Conservation (phyloP, 2,113 vertebrate genomes). For the Phyllostomus discolor region DNA sequence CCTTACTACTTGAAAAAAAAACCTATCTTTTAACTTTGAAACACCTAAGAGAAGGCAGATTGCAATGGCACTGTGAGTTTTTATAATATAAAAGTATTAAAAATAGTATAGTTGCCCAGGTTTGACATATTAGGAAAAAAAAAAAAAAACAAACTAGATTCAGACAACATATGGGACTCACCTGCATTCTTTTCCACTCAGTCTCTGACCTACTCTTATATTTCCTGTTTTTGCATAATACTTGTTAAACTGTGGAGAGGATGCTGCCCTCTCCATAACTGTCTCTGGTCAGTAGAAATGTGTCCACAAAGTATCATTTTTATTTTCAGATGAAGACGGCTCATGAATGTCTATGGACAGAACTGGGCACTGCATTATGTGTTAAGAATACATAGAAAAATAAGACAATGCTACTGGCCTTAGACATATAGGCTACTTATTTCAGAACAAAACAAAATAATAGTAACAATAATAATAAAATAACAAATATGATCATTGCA, state of each 20-base stretch:
- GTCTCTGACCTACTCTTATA: not conserved
- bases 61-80: not conserved
- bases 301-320: not conserved
- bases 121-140: not conserved
- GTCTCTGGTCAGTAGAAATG: not conserved
- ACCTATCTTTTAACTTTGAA: conserved; percentile 28
- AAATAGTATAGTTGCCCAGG: not conserved
- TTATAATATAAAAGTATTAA: not conserved
- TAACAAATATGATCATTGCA: not conserved
- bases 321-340: not conserved
- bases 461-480: not conserved
- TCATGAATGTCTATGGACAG: not conserved
- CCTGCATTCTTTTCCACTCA: not conserved
- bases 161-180: not conserved
- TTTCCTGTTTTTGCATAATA: not conserved
- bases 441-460: not conserved
- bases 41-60: not conserved
- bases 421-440: not conserved
- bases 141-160: not conserved
- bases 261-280: not conserved
- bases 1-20: not conserved
- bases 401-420: not conserved
- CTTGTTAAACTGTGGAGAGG: not conserved
- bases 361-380: not conserved
- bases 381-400: not conserved